A percentile compares a stretch with the other conserved stretches of the same genome.
Conservation (phyloP, 2,888 invertebrate genomes). For the Aethes cnicana region DNA sequence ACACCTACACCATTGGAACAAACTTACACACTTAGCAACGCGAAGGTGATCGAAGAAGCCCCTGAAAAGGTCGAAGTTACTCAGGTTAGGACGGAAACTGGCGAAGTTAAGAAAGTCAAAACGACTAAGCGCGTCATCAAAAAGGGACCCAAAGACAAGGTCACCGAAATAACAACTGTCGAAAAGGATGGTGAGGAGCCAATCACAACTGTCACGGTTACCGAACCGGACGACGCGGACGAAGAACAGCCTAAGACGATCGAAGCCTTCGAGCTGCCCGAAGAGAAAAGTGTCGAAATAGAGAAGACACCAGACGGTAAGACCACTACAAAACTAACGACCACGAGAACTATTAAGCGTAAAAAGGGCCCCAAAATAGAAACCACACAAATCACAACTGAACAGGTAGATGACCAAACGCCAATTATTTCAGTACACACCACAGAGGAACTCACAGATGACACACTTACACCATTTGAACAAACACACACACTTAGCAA, state of each 20-base stretch:
- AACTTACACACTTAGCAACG: conserved; percentile 45
- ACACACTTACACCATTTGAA: conserved; percentile 37
- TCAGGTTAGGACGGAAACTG: too few relatives aligned
- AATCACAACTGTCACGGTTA: too few relatives aligned
- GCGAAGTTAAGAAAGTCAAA: too few relatives aligned
- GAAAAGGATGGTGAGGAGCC: too few relatives aligned
- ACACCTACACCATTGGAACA: conserved; percentile 43
- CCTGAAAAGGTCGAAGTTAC: too few relatives aligned
- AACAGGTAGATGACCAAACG: conserved; percentile 69
- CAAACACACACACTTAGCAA: conserved; percentile 32
- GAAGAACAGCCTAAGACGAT: too few relatives aligned
- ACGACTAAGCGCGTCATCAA: too few relatives aligned
- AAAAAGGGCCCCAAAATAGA: conserved; percentile 44
- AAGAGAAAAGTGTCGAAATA: conserved; percentile 35
- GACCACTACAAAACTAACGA: conserved; percentile 21
- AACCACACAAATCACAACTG: conserved; percentile 53
- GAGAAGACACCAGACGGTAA: conserved; percentile 27
- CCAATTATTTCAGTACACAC: conserved; percentile 60
- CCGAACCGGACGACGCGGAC: too few relatives aligned
- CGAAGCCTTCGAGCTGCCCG: conserved; percentile 41
- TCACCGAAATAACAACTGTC: too few relatives aligned
- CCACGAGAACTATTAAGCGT: conserved; percentile 60
- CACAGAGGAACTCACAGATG: conserved; percentile 50
- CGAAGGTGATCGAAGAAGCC: too few relatives aligned
- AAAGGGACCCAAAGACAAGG: too few relatives aligned